Conservation (phyloP, 2,797 vertebrate genomes). For the Sebastes nivosus region DNA sequence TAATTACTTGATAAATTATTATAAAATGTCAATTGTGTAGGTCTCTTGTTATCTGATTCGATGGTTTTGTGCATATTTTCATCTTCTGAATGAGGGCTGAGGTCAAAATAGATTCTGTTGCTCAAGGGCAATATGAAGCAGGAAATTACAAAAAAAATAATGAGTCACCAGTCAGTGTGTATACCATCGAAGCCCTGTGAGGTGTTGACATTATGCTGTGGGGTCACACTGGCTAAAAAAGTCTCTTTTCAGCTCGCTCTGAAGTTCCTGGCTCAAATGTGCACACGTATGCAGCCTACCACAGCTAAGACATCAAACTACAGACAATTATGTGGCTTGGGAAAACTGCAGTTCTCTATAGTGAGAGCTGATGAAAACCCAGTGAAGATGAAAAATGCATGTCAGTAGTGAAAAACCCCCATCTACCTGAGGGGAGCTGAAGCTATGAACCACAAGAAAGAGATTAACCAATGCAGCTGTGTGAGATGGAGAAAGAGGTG, state of each 20-base stretch:
- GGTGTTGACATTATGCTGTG: conserved; percentile 24
- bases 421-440: conserved; percentile 49
- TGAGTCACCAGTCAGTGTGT: conserved; percentile 21
- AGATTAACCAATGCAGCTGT: conserved; percentile 63
- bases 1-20: background rate
- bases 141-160: background rate
- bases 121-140: conserved; percentile 16
- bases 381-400: conserved; percentile 73
- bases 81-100: background rate
- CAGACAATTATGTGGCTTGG: conserved; percentile 55
- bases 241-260: conserved; percentile 9
- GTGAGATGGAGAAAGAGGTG: conserved; percentile 33
- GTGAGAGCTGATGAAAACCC: conserved; percentile 48
- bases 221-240: conserved; percentile 14
- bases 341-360: conserved; percentile 77
- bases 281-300: conserved; percentile 24
- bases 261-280: conserved; percentile 22
- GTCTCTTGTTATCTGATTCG: conserved; percentile 8
- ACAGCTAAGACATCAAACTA: conserved; percentile 47
- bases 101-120: conserved; percentile 22
- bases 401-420: conserved; percentile 74
- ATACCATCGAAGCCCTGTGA: background rate
- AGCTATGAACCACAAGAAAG: conserved; percentile 69
- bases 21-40: background rate
- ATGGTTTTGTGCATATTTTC: background rate